Evolutionary conservation across 2,888 invertebrate genomes (phyloP).

Genomic region (Sinhomidia bicolor): DNA sequence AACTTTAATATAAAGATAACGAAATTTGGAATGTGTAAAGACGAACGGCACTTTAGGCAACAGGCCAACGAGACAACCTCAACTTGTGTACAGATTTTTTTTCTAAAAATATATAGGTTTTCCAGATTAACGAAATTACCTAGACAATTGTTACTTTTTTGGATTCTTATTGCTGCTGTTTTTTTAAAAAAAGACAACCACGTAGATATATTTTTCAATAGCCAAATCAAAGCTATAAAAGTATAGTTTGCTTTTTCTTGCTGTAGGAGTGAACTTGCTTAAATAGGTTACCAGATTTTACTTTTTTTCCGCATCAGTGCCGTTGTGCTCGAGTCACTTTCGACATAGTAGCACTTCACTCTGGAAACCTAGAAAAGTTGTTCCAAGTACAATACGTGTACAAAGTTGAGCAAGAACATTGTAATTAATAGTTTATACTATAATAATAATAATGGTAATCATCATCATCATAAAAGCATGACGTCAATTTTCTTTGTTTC

Average conservation of each 20-base stretch:
- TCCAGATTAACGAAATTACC: background rate
- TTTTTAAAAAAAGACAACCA: background rate
- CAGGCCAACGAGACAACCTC: slow-evolving; percentile 5
- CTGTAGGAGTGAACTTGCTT: background rate
- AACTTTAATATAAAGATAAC: no score
- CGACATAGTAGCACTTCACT: slow-evolving; percentile 18
- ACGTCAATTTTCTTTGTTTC: background rate
- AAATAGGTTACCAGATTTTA: background rate
- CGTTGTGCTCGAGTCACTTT: slow-evolving; percentile 15
- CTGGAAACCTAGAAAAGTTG: slow-evolving; percentile 4
- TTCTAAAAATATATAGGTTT: background rate
- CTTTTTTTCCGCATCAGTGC: slow-evolving; percentile 42
- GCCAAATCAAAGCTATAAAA: slow-evolving; percentile 19
- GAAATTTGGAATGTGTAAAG: background rate
- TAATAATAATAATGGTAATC: background rate
- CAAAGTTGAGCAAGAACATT: background rate
- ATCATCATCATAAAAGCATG: background rate
- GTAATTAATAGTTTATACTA: background rate
- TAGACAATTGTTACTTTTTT: no score
- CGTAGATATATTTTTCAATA: background rate
- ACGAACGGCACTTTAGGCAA: background rate
- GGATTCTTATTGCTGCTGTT: no score
- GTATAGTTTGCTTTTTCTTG: background rate
- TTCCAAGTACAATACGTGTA: background rate
- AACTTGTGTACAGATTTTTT: background rate